phyloP scores from a whole-genome alignment of 2,113 vertebrate species.

The Seriola aureovittata region DNA sequence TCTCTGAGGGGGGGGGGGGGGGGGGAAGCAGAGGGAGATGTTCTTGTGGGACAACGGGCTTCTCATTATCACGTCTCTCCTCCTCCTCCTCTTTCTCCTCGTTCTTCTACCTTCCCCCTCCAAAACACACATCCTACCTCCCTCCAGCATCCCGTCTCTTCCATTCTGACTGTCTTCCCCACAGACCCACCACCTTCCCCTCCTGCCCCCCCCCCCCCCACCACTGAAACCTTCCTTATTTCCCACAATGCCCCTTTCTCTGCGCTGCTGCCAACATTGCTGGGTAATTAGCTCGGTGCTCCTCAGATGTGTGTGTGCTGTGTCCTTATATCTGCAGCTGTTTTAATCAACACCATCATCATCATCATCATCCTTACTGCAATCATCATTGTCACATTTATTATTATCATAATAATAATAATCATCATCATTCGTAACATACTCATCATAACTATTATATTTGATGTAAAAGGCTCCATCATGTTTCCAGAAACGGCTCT shows the following conservation, averaged over 20 bases:
- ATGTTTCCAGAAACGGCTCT: neutral
- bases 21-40: conserved; percentile 6
- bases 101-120: conserved; percentile 6
- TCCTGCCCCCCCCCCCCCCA: neutral
- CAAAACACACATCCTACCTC: conserved; percentile 11
- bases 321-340: neutral
- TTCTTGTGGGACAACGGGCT: conserved; percentile 45
- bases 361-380: neutral
- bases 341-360: conserved; percentile 23
- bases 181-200: neutral
- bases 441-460: neutral
- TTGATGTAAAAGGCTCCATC: neutral
- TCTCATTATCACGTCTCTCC: conserved; percentile 49
- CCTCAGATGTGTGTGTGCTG: conserved; percentile 7
- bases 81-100: neutral
- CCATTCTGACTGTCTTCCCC: conserved; percentile 12
- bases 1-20: conserved; percentile 16
- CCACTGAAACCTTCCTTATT: neutral
- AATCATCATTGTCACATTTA: conserved; percentile 2
- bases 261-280: conserved; percentile 42
- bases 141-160: conserved; percentile 25
- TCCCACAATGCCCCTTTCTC: conserved; percentile 39
- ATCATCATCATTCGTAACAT: neutral
- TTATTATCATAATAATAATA: neutral
- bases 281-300: conserved; percentile 62